Evolutionary conservation across 2,888 invertebrate species (phyloP), one percentile per base, ranked within the genome.

Genomic region (Mimas tiliae): DNA sequence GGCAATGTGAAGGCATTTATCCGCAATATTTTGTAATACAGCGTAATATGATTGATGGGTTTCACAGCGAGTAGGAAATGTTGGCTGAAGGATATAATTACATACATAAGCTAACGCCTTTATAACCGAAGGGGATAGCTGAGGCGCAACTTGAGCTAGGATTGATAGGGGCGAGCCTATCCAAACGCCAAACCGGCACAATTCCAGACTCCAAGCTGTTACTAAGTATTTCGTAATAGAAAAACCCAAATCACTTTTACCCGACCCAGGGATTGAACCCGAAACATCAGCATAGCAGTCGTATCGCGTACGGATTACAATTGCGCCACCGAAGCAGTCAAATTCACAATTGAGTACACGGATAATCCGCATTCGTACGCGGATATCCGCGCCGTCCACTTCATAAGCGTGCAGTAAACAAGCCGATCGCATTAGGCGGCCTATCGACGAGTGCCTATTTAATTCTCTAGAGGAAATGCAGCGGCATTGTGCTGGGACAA

Each of bases 381-480:
- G 19, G 19, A 65, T 58, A 55, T 65, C 27, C 55, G 19, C 48
- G 16, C 14, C 34, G 65, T 48, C 58, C 16, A 65, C 45, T 64
- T 67, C 68, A 73, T 72, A 70, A 67, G 68, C 34, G 64, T 66
- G 64, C 48, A 34, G 53, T 47, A 79, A 81, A 81, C 78, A 80
- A 74, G 71, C 74, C 74, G 72, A 81, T 78, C 74, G 77, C 76
- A 82, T 84, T 83, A 85, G 73, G 80, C 71, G 75, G 73, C 70
- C 76, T 74, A 82, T 83, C 82, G 79, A 72, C 82, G 79, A 72
- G 74, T 82, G 83, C 80, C 84, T 85, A 82, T 86, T 88, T 82
- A 83, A 86, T 86, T 82, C 83, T 83, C 73, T 69, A 75, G 79
- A 82, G 81, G 77, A 80, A 80, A 81, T 83, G 84, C 84, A 83